Base-by-base conservation (phyloP, 2,797 vertebrate genomes). In the Galaxias olidus region DNA sequence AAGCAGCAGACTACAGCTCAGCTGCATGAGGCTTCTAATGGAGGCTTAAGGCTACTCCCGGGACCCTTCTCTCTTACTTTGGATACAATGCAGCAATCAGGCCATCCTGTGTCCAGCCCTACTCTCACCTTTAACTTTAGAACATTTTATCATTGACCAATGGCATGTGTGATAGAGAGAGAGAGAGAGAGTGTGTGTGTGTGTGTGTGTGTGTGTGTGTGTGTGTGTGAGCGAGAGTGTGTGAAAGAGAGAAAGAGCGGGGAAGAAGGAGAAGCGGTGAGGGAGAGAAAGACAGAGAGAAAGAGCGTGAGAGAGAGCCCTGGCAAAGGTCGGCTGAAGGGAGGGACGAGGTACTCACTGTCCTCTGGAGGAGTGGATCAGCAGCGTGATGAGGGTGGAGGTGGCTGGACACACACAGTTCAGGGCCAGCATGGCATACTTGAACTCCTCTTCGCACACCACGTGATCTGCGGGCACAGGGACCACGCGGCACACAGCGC, bases 371-470 rank as follows among this genome's bases (percentile, higher is more conserved):
- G 93, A 93, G 87, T 94, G 93, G 74, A 93, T 93, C 81, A 94
- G 86, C 69, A 94, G 86, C 41, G 93, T 94, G 85, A 94, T 93
- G 75, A 94, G 92, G 11, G 93, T 94, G 0, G 93, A 94, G 53
- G 93, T 94, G 50, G 93, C 93, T 0, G 93, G 93, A 66, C 93
- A 94, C 72, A 94, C 93, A 66, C 93, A 94, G 92, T 94, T 94
- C 65, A 94, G 86, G 73, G 93, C 93, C 85, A 94, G 84, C 93
- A 94, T 94, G 86, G 93, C 93, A 0, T 94, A 94, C 74, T 94
- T 94, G 84, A 94, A 94, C 88, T 94, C 93, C 72, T 94, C 93
- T 77, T 94, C 93, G 79, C 93, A 94, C 78, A 94, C 93, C 72
- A 94, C 93, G 73, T 94, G 93, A 87, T 94, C 93, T 94, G 82